A percentile compares a stretch with the other conserved stretches of the same genome.
These are phyloP conservation scores for Oikopleura dioica DNA, from an alignment of 23 tunicate species.

Conservation along the genomic window DNA sequence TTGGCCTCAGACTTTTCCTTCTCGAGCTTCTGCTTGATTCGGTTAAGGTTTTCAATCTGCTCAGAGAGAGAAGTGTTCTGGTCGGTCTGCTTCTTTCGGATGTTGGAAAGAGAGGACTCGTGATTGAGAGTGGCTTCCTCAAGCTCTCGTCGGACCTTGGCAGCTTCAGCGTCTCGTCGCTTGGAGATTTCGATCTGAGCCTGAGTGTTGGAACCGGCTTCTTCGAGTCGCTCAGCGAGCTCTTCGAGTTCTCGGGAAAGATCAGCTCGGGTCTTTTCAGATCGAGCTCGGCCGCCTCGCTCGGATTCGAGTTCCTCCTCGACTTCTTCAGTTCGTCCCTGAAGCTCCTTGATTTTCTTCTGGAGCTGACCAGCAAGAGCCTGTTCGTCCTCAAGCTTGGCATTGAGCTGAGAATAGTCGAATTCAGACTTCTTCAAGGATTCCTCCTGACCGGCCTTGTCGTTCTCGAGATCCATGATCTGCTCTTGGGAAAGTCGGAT, in stretches of 20 bases:
- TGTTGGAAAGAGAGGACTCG: slow-evolving; percentile 51
- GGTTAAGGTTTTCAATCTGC: slow-evolving; percentile 57
- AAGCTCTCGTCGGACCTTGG: too few relatives aligned
- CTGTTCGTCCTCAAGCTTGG: slow-evolving; percentile 89
- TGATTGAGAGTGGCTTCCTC: too few relatives aligned
- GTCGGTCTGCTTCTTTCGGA: slow-evolving; percentile 78
- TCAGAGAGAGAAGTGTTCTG: slow-evolving; percentile 47
- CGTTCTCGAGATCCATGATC: slow-evolving; percentile 98
- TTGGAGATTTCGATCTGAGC: too few relatives aligned
- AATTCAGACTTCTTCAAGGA: slow-evolving; percentile 73
- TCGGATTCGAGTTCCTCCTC: slow-evolving; percentile 92
- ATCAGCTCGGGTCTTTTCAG: slow-evolving; percentile 68
- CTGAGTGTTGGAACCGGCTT: slow-evolving; percentile 21
- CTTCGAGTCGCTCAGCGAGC: slow-evolving; percentile 73
- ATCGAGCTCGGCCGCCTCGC: slow-evolving; percentile 53
- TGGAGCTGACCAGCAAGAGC: slow-evolving; percentile 57
- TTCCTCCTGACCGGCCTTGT: slow-evolving; percentile 53
- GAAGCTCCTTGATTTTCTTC: slow-evolving; percentile 61
- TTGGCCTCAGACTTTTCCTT: too few relatives aligned
- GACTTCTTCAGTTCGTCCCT: slow-evolving; percentile 76
- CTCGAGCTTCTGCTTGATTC: slow-evolving; percentile 70
- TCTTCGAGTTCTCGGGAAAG: too few relatives aligned
- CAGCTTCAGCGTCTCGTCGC: too few relatives aligned
- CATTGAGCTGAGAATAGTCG: slow-evolving; percentile 62
- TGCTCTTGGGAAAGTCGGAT: slow-evolving; percentile 54